phyloP scores from a whole-genome alignment of 1,140 invertebrate genomes.

The Aporrectodea caliginosa region DNA sequence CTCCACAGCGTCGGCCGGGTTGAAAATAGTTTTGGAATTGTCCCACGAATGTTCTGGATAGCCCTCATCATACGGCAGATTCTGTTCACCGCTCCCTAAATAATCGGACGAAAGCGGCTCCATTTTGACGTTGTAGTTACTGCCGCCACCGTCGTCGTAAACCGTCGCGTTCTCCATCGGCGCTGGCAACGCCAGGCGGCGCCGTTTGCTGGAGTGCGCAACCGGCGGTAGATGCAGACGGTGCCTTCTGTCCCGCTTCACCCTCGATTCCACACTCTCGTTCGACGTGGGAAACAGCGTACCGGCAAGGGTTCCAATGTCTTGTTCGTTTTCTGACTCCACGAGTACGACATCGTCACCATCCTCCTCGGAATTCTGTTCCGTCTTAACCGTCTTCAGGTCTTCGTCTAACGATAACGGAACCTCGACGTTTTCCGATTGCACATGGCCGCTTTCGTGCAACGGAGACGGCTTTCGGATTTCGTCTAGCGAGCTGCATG shows the following conservation, averaged over 20 bases:
- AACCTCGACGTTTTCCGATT: neutral
- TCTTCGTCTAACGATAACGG: neutral
- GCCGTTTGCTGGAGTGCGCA: neutral
- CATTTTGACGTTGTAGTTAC: neutral
- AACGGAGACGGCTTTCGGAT: neutral
- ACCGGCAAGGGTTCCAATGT: neutral
- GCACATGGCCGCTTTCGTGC: too few species aligned
- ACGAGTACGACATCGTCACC: neutral
- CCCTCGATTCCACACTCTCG: too few species aligned
- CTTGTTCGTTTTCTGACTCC: neutral
- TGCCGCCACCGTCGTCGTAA: neutral
- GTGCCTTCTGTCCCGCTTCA: neutral
- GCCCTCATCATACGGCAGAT: neutral
- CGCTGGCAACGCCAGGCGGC: neutral
- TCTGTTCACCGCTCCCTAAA: neutral
- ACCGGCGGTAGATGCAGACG: neutral
- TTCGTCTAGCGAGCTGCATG: neutral
- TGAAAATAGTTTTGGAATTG: neutral
- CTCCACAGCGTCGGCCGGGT: neutral
- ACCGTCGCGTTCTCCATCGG: too few species aligned
- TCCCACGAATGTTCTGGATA: neutral
- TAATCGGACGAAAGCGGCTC: neutral
- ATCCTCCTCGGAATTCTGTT: neutral
- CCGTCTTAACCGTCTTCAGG: neutral
- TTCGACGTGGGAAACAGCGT: neutral